These are phyloP conservation scores for Musca domestica DNA, from an alignment of 1,140 invertebrate genomes.

Conservation along the genomic window DNA sequence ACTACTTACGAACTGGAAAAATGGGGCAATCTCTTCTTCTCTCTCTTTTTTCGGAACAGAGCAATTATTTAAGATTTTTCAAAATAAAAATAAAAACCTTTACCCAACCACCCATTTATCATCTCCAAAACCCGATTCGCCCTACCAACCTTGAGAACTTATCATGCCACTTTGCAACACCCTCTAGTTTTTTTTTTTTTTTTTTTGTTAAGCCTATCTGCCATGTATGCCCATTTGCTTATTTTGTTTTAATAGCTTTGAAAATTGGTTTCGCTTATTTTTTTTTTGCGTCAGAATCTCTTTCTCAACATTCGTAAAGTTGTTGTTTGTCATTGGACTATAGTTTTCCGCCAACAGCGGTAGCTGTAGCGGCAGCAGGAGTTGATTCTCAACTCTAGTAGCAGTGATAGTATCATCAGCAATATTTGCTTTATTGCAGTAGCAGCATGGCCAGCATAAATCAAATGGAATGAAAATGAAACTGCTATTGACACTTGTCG, in stretches of 20 bases:
- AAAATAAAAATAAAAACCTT: too few species aligned
- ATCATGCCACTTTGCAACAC: neutral
- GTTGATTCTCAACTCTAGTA: neutral
- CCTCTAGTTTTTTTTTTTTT: neutral
- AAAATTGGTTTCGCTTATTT: conserved; percentile 5
- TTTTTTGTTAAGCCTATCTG: neutral
- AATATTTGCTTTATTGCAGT: conserved; percentile 14
- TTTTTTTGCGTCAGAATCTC: neutral
- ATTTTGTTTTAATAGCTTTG: conserved; percentile 21
- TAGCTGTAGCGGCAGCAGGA: neutral
- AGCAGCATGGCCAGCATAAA: neutral
- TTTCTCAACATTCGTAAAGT: too few species aligned
- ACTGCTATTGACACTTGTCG: conserved; percentile 18
- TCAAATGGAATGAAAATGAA: conserved; percentile 19
- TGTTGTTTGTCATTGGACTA: too few species aligned
- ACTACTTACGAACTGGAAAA: too few species aligned
- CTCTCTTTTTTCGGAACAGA: too few species aligned
- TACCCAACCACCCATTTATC: neutral
- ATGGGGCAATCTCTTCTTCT: too few species aligned
- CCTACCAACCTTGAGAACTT: too few species aligned
- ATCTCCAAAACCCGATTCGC: too few species aligned
- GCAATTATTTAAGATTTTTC: too few species aligned
- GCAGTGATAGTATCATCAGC: conserved; percentile 3
- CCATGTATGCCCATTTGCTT: neutral
- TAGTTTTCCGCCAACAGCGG: neutral